Evolutionary conservation across 2,888 invertebrate species (phyloP).

Genomic region (Byasa hedistus): DNA sequence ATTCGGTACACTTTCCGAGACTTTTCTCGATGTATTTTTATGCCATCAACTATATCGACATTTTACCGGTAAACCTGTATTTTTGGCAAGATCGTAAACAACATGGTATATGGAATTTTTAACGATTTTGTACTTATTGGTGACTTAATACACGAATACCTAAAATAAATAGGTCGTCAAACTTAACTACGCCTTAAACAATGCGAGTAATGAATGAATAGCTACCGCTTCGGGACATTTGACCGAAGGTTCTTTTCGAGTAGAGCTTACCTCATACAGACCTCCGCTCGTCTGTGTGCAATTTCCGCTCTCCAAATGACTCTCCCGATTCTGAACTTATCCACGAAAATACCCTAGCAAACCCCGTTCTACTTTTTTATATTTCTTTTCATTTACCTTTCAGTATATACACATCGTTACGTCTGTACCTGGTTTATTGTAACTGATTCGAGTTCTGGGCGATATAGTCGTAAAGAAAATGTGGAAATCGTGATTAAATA

Average conservation of each 20-base stretch:
- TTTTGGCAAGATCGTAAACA: too few species aligned
- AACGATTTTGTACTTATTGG: too few species aligned
- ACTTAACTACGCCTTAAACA: slow-evolving; percentile 10
- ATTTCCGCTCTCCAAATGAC: slow-evolving; percentile 59
- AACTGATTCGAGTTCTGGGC: neutral
- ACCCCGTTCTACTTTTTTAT: slow-evolving; percentile 62
- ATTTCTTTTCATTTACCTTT: slow-evolving; percentile 49
- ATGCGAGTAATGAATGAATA: slow-evolving; percentile 21
- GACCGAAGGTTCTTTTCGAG: slow-evolving; percentile 53
- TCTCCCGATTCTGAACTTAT: slow-evolving; percentile 50
- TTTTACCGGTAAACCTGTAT: too few species aligned
- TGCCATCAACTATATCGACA: too few species aligned
- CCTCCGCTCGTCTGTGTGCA: slow-evolving; percentile 49
- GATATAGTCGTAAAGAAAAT: too few species aligned
- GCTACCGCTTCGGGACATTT: slow-evolving; percentile 39
- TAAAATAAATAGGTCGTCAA: neutral
- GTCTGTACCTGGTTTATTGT: neutral
- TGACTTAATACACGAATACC: neutral
- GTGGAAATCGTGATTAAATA: too few species aligned
- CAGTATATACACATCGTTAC: neutral
- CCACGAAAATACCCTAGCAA: slow-evolving; percentile 53
- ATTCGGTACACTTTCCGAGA: too few species aligned
- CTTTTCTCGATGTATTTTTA: too few species aligned
- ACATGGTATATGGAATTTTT: too few species aligned
- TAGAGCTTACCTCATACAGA: slow-evolving; percentile 52